Evolutionary conservation across 2,113 vertebrate species (phyloP).

Genomic region (Esox niger): DNA sequence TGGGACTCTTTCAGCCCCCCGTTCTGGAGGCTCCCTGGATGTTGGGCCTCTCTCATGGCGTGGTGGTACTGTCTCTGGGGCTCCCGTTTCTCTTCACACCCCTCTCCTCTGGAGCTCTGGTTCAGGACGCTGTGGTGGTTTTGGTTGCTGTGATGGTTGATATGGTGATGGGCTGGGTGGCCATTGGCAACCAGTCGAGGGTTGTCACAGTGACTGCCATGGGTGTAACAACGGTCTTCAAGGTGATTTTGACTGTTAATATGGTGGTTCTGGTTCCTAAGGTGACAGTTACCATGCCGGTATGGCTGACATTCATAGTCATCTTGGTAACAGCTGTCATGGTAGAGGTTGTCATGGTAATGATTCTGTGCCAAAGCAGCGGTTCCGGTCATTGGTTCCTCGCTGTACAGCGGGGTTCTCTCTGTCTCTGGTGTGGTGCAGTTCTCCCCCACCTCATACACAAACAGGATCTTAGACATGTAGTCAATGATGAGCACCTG

Average conservation of each 20-base stretch:
- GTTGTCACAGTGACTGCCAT: constrained; percentile 31
- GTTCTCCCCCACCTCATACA: constrained; percentile 95
- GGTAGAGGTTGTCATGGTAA: constrained; percentile 18
- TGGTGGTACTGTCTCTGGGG: constrained; percentile 43
- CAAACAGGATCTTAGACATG: constrained; percentile 94
- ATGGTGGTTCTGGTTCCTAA: constrained; percentile 13
- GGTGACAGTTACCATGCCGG: constrained; percentile 46
- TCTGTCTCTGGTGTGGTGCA: constrained; percentile 75
- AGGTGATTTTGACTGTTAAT: constrained; percentile 22
- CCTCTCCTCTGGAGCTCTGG: constrained; percentile 34
- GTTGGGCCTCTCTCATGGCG: constrained; percentile 40
- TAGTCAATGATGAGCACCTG: constrained; percentile 87
- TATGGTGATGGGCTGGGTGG: constrained; percentile 26
- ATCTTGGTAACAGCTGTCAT: constrained; percentile 14
- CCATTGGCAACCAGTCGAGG: background rate
- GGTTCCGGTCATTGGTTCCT: constrained; percentile 57
- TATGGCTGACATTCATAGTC: constrained; percentile 39
- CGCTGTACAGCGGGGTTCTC: constrained; percentile 56
- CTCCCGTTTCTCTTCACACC: constrained; percentile 36
- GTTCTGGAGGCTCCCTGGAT: constrained; percentile 53
- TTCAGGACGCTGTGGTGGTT: constrained; percentile 48
- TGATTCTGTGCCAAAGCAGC: constrained; percentile 41
- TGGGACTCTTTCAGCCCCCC: constrained; percentile 54
- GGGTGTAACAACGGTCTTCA: constrained; percentile 35
- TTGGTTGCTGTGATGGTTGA: constrained; percentile 13